phyloP scores from a whole-genome alignment of 2,888 invertebrate species.

The Acanthosepion lycidas region DNA sequence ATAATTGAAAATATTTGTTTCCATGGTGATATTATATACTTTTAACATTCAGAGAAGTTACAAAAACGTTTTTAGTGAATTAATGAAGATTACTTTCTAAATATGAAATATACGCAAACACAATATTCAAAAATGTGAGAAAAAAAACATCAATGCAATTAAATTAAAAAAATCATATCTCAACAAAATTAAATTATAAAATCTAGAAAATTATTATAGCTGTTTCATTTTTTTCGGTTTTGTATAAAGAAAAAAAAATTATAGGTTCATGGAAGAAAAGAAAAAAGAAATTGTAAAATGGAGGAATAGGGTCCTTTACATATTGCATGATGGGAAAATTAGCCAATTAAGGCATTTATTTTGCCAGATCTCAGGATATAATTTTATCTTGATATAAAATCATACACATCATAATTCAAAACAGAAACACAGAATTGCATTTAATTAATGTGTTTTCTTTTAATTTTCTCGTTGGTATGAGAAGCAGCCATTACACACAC shows the following conservation, averaged over 20 bases:
- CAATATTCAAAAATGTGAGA: not conserved
- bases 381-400: not conserved
- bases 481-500: conserved; percentile 8
- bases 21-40: not conserved
- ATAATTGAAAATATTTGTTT: not conserved
- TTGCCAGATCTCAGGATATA: not conserved
- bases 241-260: not conserved
- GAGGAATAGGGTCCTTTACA: not conserved
- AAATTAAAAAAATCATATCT: not conserved
- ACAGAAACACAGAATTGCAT: not conserved
- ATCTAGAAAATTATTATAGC: not conserved
- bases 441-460: not conserved
- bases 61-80: not conserved
- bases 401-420: not conserved
- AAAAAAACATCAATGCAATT: not conserved
- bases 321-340: not conserved
- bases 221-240: not conserved
- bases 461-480: not conserved
- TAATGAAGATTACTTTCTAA: not conserved
- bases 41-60: not conserved
- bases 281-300: not conserved
- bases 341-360: not conserved
- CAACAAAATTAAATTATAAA: not conserved
- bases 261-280: not conserved
- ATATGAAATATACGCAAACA: not conserved